Evolutionary conservation across 1,140 invertebrate genomes (phyloP).

Genomic region (Oreohelix idahoensis): DNA sequence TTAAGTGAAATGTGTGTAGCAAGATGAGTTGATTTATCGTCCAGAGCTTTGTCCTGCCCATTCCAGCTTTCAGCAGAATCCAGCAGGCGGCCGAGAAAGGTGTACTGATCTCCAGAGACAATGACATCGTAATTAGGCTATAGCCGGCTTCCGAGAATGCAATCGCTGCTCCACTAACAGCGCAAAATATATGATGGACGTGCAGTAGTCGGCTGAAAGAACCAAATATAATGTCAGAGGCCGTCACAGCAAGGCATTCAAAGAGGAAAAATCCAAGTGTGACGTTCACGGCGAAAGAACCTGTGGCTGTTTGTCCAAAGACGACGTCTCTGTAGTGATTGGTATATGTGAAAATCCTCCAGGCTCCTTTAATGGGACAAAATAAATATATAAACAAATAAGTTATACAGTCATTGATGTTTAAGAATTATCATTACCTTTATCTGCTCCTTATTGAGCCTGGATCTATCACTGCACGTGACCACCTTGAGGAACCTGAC

Average conservation of each 20-base stretch:
- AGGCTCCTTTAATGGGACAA: slow-evolving; percentile 17
- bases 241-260: slow-evolving; percentile 15
- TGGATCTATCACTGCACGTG: too few species aligned
- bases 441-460: too few species aligned
- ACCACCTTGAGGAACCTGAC: too few species aligned
- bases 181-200: slow-evolving; percentile 18
- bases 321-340: slow-evolving; percentile 47
- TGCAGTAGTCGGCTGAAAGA: slow-evolving; percentile 13
- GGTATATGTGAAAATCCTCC: slow-evolving; percentile 41
- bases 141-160: slow-evolving; percentile 46
- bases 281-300: slow-evolving; percentile 1
- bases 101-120: slow-evolving; percentile 68
- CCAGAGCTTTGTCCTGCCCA: slow-evolving; percentile 59
- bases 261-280: slow-evolving; percentile 28
- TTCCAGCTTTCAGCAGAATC: slow-evolving; percentile 64
- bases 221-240: not conserved
- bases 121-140: slow-evolving; percentile 56
- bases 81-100: slow-evolving; percentile 66
- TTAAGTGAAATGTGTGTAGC: slow-evolving; percentile 65
- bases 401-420: too few species aligned
- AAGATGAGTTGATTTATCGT: slow-evolving; percentile 66
- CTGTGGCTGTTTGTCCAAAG: slow-evolving; percentile 43
- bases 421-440: too few species aligned
- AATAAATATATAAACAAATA: too few species aligned
- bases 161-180: slow-evolving; percentile 17